Conservation (phyloP, 2,888 invertebrate genomes). For the Noctua comes region DNA sequence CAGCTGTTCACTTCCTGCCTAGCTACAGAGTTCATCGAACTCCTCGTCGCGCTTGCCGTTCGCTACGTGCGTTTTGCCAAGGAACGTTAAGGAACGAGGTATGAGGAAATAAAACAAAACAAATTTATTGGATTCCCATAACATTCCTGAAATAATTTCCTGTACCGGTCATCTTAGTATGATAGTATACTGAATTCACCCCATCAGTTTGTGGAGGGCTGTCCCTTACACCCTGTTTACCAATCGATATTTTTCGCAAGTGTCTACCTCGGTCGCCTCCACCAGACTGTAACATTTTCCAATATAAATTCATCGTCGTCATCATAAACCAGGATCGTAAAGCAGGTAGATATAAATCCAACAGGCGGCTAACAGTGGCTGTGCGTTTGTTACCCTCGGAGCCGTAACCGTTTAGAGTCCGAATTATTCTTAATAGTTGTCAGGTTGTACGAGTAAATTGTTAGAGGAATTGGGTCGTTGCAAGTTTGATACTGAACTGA, state of each 20-base stretch:
- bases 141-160: too few species aligned
- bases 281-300: constrained; percentile 45
- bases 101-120: too few species aligned
- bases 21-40: too few species aligned
- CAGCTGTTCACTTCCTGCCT: too few species aligned
- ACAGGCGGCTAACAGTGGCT: constrained; percentile 35
- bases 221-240: too few species aligned
- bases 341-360: constrained; percentile 43
- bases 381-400: constrained; percentile 49
- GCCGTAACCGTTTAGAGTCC: constrained; percentile 61
- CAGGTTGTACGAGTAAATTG: constrained; percentile 53
- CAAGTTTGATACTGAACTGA: constrained; percentile 30
- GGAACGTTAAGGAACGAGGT: too few species aligned
- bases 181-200: too few species aligned
- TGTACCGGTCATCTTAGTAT: too few species aligned
- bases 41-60: too few species aligned
- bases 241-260: constrained; percentile 17
- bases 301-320: constrained; percentile 56
- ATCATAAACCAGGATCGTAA: constrained; percentile 53
- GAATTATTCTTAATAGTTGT: constrained; percentile 64
- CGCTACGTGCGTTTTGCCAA: too few species aligned
- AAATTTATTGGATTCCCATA: too few species aligned
- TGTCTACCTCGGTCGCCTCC: constrained; percentile 7
- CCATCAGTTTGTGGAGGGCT: too few species aligned
- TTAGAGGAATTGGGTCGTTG: constrained; percentile 47